Conservation (phyloP, 2,113 vertebrate species). For the Haplotaxodon microlepis region DNA sequence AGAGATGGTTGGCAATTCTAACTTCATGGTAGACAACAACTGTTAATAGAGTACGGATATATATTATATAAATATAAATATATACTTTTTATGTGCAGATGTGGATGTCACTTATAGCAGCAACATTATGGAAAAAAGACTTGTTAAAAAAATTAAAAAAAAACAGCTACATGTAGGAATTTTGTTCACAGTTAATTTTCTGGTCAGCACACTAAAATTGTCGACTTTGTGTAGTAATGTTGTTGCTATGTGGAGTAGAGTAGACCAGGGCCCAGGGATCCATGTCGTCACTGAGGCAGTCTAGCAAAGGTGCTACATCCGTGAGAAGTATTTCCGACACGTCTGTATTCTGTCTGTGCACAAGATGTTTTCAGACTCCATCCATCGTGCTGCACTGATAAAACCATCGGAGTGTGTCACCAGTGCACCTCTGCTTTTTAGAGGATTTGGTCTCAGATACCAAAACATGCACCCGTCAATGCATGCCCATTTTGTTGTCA, state of each 20-base stretch:
- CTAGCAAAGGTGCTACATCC: slow-evolving; percentile 54
- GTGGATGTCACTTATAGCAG: slow-evolving; percentile 78
- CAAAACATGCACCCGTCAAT: neutral
- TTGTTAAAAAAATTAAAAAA: neutral
- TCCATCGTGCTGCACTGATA: neutral
- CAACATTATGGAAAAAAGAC: slow-evolving; percentile 68
- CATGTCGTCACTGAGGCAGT: slow-evolving; percentile 33
- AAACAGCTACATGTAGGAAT: slow-evolving; percentile 63
- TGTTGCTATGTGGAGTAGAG: slow-evolving; percentile 72
- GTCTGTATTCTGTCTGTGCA: slow-evolving; percentile 37
- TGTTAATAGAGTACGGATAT: slow-evolving; percentile 81
- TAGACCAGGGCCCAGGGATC: slow-evolving; percentile 65
- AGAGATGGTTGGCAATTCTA: slow-evolving; percentile 66
- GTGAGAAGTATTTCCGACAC: slow-evolving; percentile 30
- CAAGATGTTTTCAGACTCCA: neutral
- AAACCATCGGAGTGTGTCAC: neutral
- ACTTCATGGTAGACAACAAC: slow-evolving; percentile 74
- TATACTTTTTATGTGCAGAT: slow-evolving; percentile 81
- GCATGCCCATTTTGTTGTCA: slow-evolving; percentile 37
- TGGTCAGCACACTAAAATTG: slow-evolving; percentile 68
- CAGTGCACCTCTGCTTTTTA: neutral
- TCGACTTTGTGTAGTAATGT: slow-evolving; percentile 74
- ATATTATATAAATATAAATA: slow-evolving; percentile 82
- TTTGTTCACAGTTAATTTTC: slow-evolving; percentile 70
- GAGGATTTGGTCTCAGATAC: neutral